Evolutionary conservation across 2,113 vertebrate genomes (phyloP), one percentile per base, ranked within the genome.

Genomic region (Engystomops pustulosus): DNA sequence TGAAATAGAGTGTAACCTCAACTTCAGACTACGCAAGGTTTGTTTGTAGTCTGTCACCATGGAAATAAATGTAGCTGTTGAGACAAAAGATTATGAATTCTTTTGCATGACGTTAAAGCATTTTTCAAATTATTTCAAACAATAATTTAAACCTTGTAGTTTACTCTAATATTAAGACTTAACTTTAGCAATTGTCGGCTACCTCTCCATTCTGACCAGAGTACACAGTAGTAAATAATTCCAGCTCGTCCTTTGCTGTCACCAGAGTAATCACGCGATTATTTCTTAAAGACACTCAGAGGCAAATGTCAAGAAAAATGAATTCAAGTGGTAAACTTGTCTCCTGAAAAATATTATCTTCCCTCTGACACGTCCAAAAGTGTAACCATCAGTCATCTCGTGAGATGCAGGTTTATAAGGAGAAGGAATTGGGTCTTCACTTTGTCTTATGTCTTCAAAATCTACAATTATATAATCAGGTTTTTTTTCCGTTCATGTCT

Each of bases 241-340:
- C 0, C 20, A 69, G 81, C 83, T 88, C 86, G 90, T 90, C 89
- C 88, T 92, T 89, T 87, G 75, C 88, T 91, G 89, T 88, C 88
- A 89, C 85, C 80, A 86, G 86, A 86, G 74, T 80, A 85, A 88
- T 87, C 80, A 71, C 85, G 71, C 87, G 89, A 91, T 91, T 87
- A 84, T 86, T 89, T 88, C 88, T 89, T 88, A 87, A 89, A 88
- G 87, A 88, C 87, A 86, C 87, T 88, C 32, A 44, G 75, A 86
- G 86, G 86, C 87, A 88, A 89, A 89, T 88, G 88, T 89, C 88
- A 90, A 88, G 53, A 88, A 81, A 89, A 91, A 91, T 91, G 88
- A 90, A 89, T 90, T 89, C 89, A 89, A 88, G 84, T 75, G 88
- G 84, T 78, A 87, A 86, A 88, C 86, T 86, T 86, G 83, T 81